A percentile compares a stretch with the other conserved stretches of the same genome.
Conservation (phyloP, 2,113 vertebrate genomes). For the Pagrus major region DNA sequence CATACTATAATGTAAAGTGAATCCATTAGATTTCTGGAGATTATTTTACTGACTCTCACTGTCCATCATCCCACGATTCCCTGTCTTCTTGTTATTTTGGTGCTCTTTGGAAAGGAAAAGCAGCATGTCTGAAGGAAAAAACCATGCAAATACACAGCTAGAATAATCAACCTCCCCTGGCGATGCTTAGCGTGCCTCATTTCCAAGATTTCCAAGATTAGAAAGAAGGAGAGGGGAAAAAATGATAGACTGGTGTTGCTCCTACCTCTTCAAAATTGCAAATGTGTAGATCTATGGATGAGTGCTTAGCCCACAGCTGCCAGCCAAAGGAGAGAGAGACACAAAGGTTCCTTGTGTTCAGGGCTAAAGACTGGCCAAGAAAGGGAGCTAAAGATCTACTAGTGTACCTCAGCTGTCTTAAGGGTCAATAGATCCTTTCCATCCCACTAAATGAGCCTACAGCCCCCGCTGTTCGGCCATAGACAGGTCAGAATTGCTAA, state of each 20-base stretch:
- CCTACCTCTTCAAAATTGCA: slow-evolving; percentile 67
- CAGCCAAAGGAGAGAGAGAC: slow-evolving; percentile 73
- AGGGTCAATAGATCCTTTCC: slow-evolving; percentile 75
- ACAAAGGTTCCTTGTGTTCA: slow-evolving; percentile 78
- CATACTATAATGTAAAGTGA: slow-evolving; percentile 50
- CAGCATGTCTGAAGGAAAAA: slow-evolving; percentile 49
- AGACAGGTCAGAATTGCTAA: slow-evolving; percentile 53
- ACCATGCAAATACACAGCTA: slow-evolving; percentile 52
- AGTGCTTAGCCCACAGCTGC: slow-evolving; percentile 80
- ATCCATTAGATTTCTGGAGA: slow-evolving; percentile 48
- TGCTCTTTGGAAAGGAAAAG: slow-evolving; percentile 36
- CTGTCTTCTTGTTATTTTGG: slow-evolving; percentile 39
- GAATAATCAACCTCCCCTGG: slow-evolving; percentile 66
- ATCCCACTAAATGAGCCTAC: slow-evolving; percentile 50
- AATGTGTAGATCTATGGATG: slow-evolving; percentile 76
- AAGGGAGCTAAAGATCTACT: slow-evolving; percentile 75
- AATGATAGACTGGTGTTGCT: slow-evolving; percentile 62
- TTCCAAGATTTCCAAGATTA: slow-evolving; percentile 67
- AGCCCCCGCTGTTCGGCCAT: slow-evolving; percentile 37
- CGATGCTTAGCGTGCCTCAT: slow-evolving; percentile 40
- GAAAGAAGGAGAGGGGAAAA: slow-evolving; percentile 48
- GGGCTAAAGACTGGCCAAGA: slow-evolving; percentile 74
- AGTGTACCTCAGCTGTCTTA: slow-evolving; percentile 82
- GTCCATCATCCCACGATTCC: slow-evolving; percentile 36
- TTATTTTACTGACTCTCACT: slow-evolving; percentile 45